phyloP scores from a whole-genome alignment of 2,797 vertebrate genomes.

The Cryptoprocta ferox region DNA sequence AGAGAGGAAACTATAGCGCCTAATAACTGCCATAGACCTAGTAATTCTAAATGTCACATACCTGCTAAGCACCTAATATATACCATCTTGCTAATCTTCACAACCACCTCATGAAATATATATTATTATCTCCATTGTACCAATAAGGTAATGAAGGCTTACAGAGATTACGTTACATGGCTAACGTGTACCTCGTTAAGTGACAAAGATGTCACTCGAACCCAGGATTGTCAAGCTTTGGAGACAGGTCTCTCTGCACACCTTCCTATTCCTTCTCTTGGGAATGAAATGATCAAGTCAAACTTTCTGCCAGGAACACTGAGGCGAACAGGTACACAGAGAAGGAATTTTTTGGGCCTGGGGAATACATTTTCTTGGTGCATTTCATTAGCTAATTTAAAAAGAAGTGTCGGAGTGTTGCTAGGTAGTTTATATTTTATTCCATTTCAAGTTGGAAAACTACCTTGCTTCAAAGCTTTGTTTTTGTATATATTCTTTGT shows the following conservation, averaged over 20 bases:
- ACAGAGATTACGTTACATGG: background rate
- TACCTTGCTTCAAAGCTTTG: slow-evolving; percentile 77
- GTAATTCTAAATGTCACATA: slow-evolving; percentile 12
- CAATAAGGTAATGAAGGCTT: background rate
- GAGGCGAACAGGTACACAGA: slow-evolving; percentile 49
- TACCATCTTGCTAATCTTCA: background rate
- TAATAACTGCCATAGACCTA: background rate
- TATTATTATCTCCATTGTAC: background rate
- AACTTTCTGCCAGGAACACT: slow-evolving; percentile 36
- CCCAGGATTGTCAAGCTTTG: background rate
- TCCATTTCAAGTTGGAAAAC: slow-evolving; percentile 77
- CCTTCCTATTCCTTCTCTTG: background rate
- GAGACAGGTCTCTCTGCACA: background rate
- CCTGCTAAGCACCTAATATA: background rate
- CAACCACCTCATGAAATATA: background rate
- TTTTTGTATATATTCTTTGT: slow-evolving; percentile 63
- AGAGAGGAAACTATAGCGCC: background rate
- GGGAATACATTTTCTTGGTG: slow-evolving; percentile 65
- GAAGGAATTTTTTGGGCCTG: background rate
- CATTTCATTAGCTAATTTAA: slow-evolving; percentile 72
- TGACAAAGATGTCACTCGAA: background rate
- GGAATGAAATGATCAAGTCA: slow-evolving; percentile 39
- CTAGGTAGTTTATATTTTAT: slow-evolving; percentile 80
- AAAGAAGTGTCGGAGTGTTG: slow-evolving; percentile 53
- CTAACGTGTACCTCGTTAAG: background rate